Evolutionary conservation across 2,888 invertebrate species (phyloP), one percentile per base, ranked within the genome.

Genomic region (Trisateles emortualis): DNA sequence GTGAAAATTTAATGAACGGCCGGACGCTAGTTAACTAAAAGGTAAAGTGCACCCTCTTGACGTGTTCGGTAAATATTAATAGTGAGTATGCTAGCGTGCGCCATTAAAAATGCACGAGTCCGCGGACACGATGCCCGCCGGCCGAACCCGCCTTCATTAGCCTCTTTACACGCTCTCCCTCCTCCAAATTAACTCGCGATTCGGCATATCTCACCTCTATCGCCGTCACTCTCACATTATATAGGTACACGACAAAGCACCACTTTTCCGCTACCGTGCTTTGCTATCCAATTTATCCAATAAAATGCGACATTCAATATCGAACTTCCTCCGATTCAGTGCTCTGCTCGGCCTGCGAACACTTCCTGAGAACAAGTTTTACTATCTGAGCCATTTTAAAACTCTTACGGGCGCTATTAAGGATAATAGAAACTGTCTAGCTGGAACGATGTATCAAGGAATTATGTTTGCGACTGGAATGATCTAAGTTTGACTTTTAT

Each of bases 1-100:
- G 92, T 92, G 92, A 92, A 92, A 92, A 92, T 92, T 92, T 92
- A 92, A 92, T 92, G 92, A 92, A 92, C 92, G 88, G 89, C 91
- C 90, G 92, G 92, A 91, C 92, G 92, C 90, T 92, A 92, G 92
- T 92, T 92, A 91, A 91, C 92, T 92, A 92, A 92, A 92, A 92
- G 92, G 92, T 92, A 92, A 92, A 92, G 91, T 92, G 92, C 92
- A 91, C 92, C 92, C 92, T 92, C 92, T 92, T 92, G 91, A 92
- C 92, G 92, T 91, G 91, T 90, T 91, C 91, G 92, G 90, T 90
- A 90, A 92, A 92, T 92, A 92, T 92, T 92, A 91, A 92, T 91
- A 92, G 91, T 88, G 91, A 88, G 88, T 89, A 81, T 87, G 88
- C 87, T 87, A 87, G 88, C 90, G 89, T 88, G 88, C 79, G 83